Base-by-base conservation (phyloP, 92 coral and sea anemone genomes). In the Parazoanthus atlanticus region DNA sequence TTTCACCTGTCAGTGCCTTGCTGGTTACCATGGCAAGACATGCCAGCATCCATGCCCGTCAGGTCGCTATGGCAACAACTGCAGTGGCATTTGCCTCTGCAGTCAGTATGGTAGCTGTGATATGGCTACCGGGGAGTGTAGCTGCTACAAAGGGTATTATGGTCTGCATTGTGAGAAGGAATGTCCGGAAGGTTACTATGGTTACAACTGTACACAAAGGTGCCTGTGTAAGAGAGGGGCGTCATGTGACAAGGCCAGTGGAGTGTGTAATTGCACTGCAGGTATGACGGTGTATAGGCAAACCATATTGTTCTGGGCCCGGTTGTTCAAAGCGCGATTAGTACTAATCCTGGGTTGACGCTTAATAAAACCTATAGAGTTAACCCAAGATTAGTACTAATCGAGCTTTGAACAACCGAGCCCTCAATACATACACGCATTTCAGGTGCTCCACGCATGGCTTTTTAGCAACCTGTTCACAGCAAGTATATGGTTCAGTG, bases 51-150 rank as follows among this genome's bases (percentile, higher is more conserved):
- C 97, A 2, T 97, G 99, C 86, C 92, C 92, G 40, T 43, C 83
- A 38, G 99, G 99, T 84, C 89, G 74, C 90, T 95, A 93, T 90
- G 99, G 99, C 30, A 70, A 78, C 88, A 91, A 97, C 90, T 97
- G 99, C 74, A 89, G 88, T 36, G 77, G 86, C 5, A 36, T 67
- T 80, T 97, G 99, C 80, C 76, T 47, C 80, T 97, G 99, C 85
- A 79, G 89, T 25, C 76, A 65, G 80, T 93, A 92, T 79, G 97
- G 99, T 70, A 92, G 91, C 66, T 97, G 99, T 83, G 94, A 95
- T 75, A 82, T 78, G 58, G 94, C 76, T 2, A 91, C 95, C 13
- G 99, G 99, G 17, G 88, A 91, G 21, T 97, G 99, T 85, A 89
- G 91, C 86, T 97, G 99, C 81, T 73, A 65, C 54, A 91, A 85